Evolutionary conservation across 2,113 vertebrate genomes (phyloP).

Genomic region (Toxotes chatareus): DNA sequence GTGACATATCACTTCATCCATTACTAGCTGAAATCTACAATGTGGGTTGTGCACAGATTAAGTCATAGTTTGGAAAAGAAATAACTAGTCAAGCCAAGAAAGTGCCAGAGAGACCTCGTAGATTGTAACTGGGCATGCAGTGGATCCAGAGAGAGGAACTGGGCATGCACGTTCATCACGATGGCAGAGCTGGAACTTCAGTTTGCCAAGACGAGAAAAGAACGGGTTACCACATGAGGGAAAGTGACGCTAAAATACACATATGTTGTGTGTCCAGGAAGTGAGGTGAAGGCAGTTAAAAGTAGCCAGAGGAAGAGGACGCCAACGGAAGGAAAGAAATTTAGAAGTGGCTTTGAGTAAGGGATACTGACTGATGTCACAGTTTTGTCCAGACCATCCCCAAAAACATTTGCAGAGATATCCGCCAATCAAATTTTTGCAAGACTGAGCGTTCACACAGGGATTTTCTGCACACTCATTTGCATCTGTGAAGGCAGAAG

Average conservation of each 20-base stretch:
- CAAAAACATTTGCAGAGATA: slow-evolving; percentile 98
- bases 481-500: slow-evolving; percentile 93
- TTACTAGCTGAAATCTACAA: slow-evolving; percentile 17
- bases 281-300: slow-evolving; percentile 34
- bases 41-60: slow-evolving; percentile 41
- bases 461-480: slow-evolving; percentile 95
- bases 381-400: slow-evolving; percentile 97
- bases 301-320: slow-evolving; percentile 29
- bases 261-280: slow-evolving; percentile 42
- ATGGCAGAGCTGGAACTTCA: slow-evolving; percentile 32
- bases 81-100: slow-evolving; percentile 42
- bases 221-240: slow-evolving; percentile 60
- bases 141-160: slow-evolving; percentile 20
- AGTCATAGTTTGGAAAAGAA: slow-evolving; percentile 55
- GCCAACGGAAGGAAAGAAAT: slow-evolving; percentile 19
- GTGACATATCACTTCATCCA: background rate
- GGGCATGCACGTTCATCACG: slow-evolving; percentile 64
- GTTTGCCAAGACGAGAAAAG: slow-evolving; percentile 38
- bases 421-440: slow-evolving; percentile 99
- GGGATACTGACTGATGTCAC: slow-evolving; percentile 98
- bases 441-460: slow-evolving; percentile 95
- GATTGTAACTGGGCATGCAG: slow-evolving; percentile 35
- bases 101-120: slow-evolving; percentile 9
- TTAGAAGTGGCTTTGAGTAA: slow-evolving; percentile 24
- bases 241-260: slow-evolving; percentile 49